Evolutionary conservation across 2,888 invertebrate genomes (phyloP), one percentile per base, ranked within the genome.

Genomic region (Epistrophe grossulariae): DNA sequence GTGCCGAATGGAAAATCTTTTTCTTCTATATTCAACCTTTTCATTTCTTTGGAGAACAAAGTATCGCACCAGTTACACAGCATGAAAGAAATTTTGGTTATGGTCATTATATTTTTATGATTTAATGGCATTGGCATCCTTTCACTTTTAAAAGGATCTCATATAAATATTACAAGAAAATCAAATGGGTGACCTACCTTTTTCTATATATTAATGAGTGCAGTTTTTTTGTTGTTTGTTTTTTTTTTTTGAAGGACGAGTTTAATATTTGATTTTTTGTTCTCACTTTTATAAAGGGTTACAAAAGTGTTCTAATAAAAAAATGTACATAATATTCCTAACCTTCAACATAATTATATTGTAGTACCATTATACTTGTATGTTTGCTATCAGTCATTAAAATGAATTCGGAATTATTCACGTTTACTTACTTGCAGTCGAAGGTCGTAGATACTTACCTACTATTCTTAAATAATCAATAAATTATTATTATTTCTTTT

Each of bases 101-200:
- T 76, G 87, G 87, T 79, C 83, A 76, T 87, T 83, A 87, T 79
- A 66, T 73, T 84, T 88, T 84, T 80, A 84, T 84, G 72, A 70
- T 68, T 84, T 88, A 64, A 84, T 70, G 71, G 24, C 35, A 35
- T 35, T 35, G 35, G 9, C 62, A 80, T 70, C 84, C 74, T 88
- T 77, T 84, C 77, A 66, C 74, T 87, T 83, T 87, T 66, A 28
- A 77, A 81, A 68, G 71, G 59, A 24, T 62, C 35, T 62, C 28
- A 28, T 31, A 31, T 24, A 24, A 24, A 24, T 55, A 19, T 55
- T 17, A 17, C 24, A 66, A 72, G 52, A 73, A 52, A 52, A 50
- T 64, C 19, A 45, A 45, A 64, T 68, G 50, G 13, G 55, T 28
- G 79, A 83, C 71, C 83, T 59, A 87, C 40, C 40, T 40, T 35